Conservation (phyloP, 2,888 invertebrate species). For the Mythimna pallens region DNA sequence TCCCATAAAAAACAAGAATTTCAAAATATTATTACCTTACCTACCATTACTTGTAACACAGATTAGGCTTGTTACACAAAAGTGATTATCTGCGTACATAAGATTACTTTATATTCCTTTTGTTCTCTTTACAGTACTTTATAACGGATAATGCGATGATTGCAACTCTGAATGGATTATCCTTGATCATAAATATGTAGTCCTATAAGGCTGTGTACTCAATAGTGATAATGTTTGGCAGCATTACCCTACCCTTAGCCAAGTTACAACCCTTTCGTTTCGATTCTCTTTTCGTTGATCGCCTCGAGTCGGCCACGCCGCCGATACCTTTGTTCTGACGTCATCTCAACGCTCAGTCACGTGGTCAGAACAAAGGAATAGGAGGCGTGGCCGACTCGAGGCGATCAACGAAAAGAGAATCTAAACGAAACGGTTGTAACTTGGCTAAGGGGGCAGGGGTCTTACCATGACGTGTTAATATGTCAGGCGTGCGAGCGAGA, state of each 20-base stretch:
- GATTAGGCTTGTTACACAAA: slow-evolving; percentile 38
- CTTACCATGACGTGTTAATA: too few species aligned
- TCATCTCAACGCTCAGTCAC: too few species aligned
- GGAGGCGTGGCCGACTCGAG: too few species aligned
- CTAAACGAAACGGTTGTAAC: too few species aligned
- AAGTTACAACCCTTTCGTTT: too few species aligned
- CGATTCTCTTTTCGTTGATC: too few species aligned
- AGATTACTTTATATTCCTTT: slow-evolving; percentile 45
- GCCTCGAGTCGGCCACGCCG: too few species aligned
- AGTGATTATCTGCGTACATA: slow-evolving; percentile 40
- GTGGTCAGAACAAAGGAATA: too few species aligned
- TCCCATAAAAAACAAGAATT: slow-evolving; percentile 12
- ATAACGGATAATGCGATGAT: slow-evolving; percentile 44
- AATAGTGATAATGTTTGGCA: background rate
- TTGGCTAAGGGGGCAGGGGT: too few species aligned
- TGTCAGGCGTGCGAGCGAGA: too few species aligned
- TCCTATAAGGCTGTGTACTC: background rate
- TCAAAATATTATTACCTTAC: slow-evolving; percentile 32
- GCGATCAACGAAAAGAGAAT: too few species aligned
- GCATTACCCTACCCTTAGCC: background rate
- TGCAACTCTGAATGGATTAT: slow-evolving; percentile 49
- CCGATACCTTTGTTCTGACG: too few species aligned
- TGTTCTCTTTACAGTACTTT: slow-evolving; percentile 50
- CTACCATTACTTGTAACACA: slow-evolving; percentile 17
- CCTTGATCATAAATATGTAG: slow-evolving; percentile 24